These are phyloP conservation scores for Chiroxiphia lanceolata DNA, from an alignment of 2,797 vertebrate species.

Conservation along the genomic window DNA sequence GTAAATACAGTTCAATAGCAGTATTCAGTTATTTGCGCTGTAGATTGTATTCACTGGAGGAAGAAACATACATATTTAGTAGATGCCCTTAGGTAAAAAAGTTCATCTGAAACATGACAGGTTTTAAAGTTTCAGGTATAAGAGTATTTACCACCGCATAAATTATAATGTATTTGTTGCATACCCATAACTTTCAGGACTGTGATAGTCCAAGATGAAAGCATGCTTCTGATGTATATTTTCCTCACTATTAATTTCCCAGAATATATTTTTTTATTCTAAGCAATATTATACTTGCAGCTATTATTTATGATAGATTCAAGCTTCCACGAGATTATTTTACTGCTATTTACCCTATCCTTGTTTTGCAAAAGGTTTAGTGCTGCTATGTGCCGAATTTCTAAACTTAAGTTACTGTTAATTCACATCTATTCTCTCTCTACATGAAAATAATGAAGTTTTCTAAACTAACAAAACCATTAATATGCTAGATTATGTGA, in stretches of 20 bases:
- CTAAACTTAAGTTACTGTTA: not conserved
- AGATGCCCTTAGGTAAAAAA: not conserved
- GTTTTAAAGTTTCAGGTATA: not conserved
- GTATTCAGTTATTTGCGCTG: not conserved
- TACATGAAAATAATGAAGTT: not conserved
- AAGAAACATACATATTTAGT: not conserved
- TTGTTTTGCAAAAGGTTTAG: not conserved
- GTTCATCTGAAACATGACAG: not conserved
- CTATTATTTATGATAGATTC: not conserved
- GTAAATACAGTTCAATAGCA: not conserved
- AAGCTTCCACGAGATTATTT: not conserved
- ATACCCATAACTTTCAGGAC: not conserved
- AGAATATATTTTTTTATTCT: not conserved
- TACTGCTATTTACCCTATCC: not conserved
- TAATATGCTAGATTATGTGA: not conserved
- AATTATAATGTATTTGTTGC: not conserved
- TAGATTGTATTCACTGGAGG: not conserved
- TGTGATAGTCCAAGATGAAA: not conserved
- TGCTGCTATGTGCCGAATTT: not conserved
- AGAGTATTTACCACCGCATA: not conserved
- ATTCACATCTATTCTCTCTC: not conserved
- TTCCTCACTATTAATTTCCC: not conserved
- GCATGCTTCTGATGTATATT: not conserved
- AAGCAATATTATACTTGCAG: not conserved
- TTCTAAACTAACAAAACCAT: not conserved